These are phyloP conservation scores for Mesocricetus auratus DNA, from an alignment of 2,113 vertebrate genomes.

Conservation along the genomic window DNA sequence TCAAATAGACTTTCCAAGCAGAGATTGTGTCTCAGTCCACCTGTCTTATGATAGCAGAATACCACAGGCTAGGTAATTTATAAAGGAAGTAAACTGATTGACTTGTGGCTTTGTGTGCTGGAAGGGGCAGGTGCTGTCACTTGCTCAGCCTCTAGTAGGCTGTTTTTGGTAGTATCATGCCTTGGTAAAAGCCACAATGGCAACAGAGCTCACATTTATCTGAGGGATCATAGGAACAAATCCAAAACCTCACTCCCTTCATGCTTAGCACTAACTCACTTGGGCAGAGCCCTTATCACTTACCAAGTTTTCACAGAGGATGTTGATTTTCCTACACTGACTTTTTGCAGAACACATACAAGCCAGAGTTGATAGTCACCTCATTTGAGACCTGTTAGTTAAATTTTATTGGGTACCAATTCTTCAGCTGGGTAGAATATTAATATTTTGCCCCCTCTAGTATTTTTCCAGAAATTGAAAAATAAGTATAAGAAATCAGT, in stretches of 20 bases:
- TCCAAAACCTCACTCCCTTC: not conserved
- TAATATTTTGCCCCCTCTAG: not conserved
- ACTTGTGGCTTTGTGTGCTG: not conserved
- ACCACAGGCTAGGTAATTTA: not conserved
- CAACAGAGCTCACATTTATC: not conserved
- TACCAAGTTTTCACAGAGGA: not conserved
- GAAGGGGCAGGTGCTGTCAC: not conserved
- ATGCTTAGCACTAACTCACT: not conserved
- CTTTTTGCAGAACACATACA: not conserved
- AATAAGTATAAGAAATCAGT: not conserved
- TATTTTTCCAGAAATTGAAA: not conserved
- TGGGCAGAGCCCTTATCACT: not conserved
- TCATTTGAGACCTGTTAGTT: not conserved
- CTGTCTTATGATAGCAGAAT: not conserved
- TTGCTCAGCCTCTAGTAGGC: too few relatives aligned
- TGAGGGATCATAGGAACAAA: not conserved
- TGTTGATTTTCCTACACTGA: not conserved
- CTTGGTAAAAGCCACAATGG: not conserved
- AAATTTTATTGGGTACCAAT: not conserved
- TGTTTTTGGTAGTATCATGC: not conserved
- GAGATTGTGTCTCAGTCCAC: not conserved
- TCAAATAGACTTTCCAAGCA: not conserved
- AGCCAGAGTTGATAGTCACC: too few relatives aligned
- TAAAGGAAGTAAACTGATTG: not conserved
- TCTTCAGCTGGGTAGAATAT: not conserved